Evolutionary conservation across 2,888 invertebrate species (phyloP).

Genomic region (Epirrita christyi): DNA sequence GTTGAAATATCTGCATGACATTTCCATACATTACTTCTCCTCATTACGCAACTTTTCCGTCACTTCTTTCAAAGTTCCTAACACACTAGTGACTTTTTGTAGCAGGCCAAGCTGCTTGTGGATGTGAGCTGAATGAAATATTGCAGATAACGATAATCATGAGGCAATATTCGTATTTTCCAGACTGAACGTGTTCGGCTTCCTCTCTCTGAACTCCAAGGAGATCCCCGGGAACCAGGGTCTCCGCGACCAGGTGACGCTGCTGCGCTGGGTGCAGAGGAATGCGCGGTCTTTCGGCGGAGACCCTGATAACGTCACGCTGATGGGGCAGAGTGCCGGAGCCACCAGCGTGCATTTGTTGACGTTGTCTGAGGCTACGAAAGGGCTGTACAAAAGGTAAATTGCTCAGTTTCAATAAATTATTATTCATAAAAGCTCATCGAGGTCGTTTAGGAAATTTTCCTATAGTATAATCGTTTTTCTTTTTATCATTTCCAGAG

Average conservation of each 20-base stretch:
- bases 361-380: conserved; percentile 59
- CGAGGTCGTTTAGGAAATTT: too few relatives aligned
- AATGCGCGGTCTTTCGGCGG: conserved; percentile 72
- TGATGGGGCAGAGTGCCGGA: conserved; percentile 77
- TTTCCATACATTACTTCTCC: too few relatives aligned
- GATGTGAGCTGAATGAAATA: background rate
- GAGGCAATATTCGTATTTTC: conserved; percentile 32
- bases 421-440: too few relatives aligned
- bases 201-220: conserved; percentile 65
- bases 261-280: conserved; percentile 69
- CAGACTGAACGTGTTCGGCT: conserved; percentile 76
- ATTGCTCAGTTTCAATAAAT: too few relatives aligned
- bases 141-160: background rate
- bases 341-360: conserved; percentile 63
- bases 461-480: background rate
- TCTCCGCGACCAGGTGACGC: conserved; percentile 70
- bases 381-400: conserved; percentile 67
- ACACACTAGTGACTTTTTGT: too few relatives aligned
- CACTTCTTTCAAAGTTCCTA: too few relatives aligned
- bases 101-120: too few relatives aligned
- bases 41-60: too few relatives aligned
- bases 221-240: conserved; percentile 76
- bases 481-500: conserved; percentile 53
- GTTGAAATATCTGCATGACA: too few relatives aligned
- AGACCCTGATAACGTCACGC: conserved; percentile 66